Evolutionary conservation across 2,888 invertebrate genomes (phyloP).

Genomic region (Kuschelorhynchus macadamiae): DNA sequence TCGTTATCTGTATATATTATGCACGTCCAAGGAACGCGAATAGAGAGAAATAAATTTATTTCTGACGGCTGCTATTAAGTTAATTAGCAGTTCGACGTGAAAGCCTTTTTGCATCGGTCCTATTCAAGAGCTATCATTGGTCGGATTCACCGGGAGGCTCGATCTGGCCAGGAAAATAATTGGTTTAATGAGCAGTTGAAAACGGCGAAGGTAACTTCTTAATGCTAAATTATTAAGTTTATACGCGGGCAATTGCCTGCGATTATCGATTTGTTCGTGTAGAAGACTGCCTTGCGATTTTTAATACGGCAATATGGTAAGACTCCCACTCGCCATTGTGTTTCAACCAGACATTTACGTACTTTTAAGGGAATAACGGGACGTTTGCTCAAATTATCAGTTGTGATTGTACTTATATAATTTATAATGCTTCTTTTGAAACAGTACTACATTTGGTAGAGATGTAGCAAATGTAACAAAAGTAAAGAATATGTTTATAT

Average conservation of each 20-base stretch:
- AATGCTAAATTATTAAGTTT: conserved; percentile 49
- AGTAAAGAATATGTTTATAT: too few relatives aligned
- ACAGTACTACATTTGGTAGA: too few relatives aligned
- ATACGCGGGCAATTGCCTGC: conserved; percentile 44
- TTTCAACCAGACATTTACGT: conserved; percentile 2
- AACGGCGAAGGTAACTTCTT: conserved; percentile 38
- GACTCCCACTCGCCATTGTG: conserved; percentile 22
- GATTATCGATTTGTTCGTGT: conserved; percentile 47
- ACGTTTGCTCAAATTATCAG: conserved; percentile 8
- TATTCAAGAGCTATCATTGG: conserved; percentile 29
- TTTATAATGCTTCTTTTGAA: too few relatives aligned
- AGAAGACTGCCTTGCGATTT: conserved; percentile 24
- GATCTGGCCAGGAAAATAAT: conserved; percentile 47
- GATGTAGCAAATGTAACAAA: too few relatives aligned
- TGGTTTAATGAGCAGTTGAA: conserved; percentile 43
- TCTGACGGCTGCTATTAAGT: conserved; percentile 43
- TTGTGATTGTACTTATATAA: neutral
- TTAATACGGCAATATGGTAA: conserved; percentile 34
- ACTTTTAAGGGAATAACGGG: conserved; percentile 24
- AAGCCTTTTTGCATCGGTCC: conserved; percentile 44
- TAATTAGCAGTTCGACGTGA: conserved; percentile 48
- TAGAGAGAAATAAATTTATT: conserved; percentile 37
- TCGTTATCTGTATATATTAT: too few relatives aligned
- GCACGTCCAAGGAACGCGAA: too few relatives aligned
- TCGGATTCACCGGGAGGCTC: conserved; percentile 22